phyloP scores from a whole-genome alignment of 2,113 vertebrate genomes.

The Mormyrus iriodes region DNA sequence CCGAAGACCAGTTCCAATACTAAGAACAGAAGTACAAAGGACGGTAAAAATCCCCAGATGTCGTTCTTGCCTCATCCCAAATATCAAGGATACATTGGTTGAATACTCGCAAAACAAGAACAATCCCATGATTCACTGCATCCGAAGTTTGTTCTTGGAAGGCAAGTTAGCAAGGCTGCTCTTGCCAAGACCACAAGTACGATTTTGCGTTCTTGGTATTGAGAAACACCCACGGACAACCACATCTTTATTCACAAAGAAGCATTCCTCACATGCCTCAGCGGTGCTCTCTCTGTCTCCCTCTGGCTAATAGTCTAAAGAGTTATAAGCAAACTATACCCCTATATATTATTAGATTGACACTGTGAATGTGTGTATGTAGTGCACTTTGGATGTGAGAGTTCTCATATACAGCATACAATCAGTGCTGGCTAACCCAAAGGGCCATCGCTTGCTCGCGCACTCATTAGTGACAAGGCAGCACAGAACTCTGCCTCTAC shows the following conservation, averaged over 20 bases:
- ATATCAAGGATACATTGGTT: background rate
- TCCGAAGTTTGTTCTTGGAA: background rate
- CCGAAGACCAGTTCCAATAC: background rate
- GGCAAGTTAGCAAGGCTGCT: background rate
- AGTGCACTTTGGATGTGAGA: background rate
- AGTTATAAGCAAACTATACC: background rate
- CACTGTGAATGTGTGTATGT: slow-evolving; percentile 4
- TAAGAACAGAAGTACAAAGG: background rate
- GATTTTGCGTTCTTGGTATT: background rate
- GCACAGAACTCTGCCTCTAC: background rate
- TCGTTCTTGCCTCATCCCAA: background rate
- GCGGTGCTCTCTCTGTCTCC: background rate
- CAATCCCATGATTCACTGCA: background rate
- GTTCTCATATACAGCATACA: background rate
- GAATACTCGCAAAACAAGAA: background rate
- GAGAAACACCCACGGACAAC: background rate
- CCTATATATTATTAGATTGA: slow-evolving; percentile 5
- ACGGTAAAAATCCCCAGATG: background rate
- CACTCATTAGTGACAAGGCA: background rate
- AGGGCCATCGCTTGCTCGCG: background rate
- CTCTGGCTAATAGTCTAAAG: background rate
- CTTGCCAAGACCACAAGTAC: background rate
- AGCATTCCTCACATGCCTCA: background rate
- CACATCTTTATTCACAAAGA: background rate
- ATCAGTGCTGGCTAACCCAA: background rate